Evolutionary conservation across 2,888 invertebrate species (phyloP).

Genomic region (Onchidella celtica): DNA sequence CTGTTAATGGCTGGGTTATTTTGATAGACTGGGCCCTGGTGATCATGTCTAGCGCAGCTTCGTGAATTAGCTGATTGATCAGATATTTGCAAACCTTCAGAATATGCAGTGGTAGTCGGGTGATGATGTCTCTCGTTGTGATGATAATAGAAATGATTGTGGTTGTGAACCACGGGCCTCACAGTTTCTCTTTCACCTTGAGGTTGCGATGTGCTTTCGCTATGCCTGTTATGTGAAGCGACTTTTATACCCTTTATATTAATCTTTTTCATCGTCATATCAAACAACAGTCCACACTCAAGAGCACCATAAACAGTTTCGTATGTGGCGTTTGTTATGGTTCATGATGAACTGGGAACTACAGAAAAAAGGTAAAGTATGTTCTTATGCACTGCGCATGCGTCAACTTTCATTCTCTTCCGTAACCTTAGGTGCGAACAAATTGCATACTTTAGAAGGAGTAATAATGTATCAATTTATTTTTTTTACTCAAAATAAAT

Average conservation of each 20-base stretch:
- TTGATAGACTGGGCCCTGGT: constrained; percentile 15
- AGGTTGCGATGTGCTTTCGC: constrained; percentile 49
- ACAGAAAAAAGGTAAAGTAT: constrained; percentile 10
- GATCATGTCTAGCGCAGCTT: constrained; percentile 22
- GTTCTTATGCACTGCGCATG: constrained; percentile 44
- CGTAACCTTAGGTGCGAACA: constrained; percentile 18
- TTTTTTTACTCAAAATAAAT: no score
- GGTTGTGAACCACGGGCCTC: not conserved
- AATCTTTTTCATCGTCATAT: constrained; percentile 70
- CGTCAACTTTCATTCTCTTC: constrained; percentile 17
- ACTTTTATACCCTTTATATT: constrained; percentile 61
- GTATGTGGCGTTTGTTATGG: constrained; percentile 16
- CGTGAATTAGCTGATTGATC: not conserved
- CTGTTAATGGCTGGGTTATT: constrained; percentile 22
- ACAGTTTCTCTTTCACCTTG: constrained; percentile 23
- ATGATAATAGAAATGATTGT: not conserved
- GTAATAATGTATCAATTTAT: no score
- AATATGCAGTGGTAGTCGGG: not conserved
- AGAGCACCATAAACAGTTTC: constrained; percentile 36
- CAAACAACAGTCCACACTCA: constrained; percentile 26
- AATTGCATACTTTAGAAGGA: constrained; percentile 34
- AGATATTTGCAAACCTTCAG: constrained; percentile 24
- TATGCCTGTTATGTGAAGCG: constrained; percentile 56
- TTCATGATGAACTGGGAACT: not conserved
- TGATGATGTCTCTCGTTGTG: not conserved